Conservation (phyloP, 2,797 vertebrate species). For the Atherinosoma microstoma region DNA sequence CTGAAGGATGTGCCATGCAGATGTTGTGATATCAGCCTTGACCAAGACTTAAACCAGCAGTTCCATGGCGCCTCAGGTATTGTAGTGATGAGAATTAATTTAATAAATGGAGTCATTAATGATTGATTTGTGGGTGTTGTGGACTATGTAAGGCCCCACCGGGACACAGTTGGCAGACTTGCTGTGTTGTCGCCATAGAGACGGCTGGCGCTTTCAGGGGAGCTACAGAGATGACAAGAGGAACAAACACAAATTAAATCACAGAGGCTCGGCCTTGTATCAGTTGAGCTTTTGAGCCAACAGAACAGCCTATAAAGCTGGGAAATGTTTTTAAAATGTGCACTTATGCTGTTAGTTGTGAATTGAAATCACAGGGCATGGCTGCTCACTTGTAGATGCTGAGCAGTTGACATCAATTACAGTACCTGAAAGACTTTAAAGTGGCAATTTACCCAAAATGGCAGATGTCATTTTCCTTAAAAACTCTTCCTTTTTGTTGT, state of each 20-base stretch:
- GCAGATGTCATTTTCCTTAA: neutral
- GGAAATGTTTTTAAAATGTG: conserved; percentile 13
- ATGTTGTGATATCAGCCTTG: conserved; percentile 28
- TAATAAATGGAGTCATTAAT: conserved; percentile 48
- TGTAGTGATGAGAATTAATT: conserved; percentile 34
- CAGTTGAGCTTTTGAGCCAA: conserved; percentile 35
- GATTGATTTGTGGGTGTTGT: conserved; percentile 51
- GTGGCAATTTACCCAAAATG: neutral
- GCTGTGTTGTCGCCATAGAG: conserved; percentile 43
- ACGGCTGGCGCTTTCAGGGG: conserved; percentile 22
- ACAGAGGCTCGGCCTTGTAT: conserved; percentile 17
- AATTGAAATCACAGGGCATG: neutral
- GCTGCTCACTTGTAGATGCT: neutral
- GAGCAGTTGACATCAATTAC: conserved; percentile 7
- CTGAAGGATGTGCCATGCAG: conserved; percentile 34
- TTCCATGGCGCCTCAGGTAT: conserved; percentile 40
- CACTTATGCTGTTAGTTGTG: conserved; percentile 4
- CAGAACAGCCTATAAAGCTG: conserved; percentile 10
- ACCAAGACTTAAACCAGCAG: conserved; percentile 28
- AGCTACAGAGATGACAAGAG: conserved; percentile 42
- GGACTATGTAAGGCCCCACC: neutral
- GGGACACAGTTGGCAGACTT: conserved; percentile 31
- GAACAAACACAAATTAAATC: conserved; percentile 63
- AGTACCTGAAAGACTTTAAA: neutral
- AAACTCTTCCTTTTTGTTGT: neutral